These are phyloP conservation scores for Emmelina monodactyla DNA, from an alignment of 2,888 invertebrate genomes.

Conservation along the genomic window DNA sequence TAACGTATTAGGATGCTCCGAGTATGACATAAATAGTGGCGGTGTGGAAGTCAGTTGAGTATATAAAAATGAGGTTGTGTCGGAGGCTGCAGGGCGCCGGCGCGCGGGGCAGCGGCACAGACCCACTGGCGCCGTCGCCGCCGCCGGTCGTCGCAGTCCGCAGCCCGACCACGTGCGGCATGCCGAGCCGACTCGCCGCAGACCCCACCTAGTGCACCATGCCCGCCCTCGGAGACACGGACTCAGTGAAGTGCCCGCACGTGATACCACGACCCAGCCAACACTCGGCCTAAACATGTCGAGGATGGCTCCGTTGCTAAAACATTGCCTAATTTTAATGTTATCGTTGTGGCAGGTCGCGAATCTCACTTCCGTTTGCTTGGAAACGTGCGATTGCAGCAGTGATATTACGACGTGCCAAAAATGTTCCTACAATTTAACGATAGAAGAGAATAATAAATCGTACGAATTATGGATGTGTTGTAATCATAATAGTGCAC, in stretches of 20 bases:
- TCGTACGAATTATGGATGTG: slow-evolving; percentile 30
- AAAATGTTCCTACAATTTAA: slow-evolving; percentile 43
- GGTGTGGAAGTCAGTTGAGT: slow-evolving; percentile 63
- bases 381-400: slow-evolving; percentile 33
- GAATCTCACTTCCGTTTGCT: slow-evolving; percentile 35
- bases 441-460: slow-evolving; percentile 35
- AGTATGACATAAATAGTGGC: slow-evolving; percentile 63
- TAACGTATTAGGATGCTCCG: slow-evolving; percentile 55
- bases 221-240: too few relatives aligned
- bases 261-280: too few relatives aligned
- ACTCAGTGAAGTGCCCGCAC: too few relatives aligned
- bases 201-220: slow-evolving; percentile 9
- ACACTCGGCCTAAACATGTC: slow-evolving; percentile 7
- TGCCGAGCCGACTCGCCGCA: slow-evolving; percentile 16
- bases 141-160: slow-evolving; percentile 24
- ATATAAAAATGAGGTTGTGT: slow-evolving; percentile 60
- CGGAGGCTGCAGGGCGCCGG: slow-evolving; percentile 56
- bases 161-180: slow-evolving; percentile 16
- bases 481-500: slow-evolving; percentile 29
- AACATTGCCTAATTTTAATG: slow-evolving; percentile 38
- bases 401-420: slow-evolving; percentile 30
- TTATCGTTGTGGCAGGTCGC: slow-evolving; percentile 40
- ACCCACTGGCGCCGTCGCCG: slow-evolving; percentile 48
- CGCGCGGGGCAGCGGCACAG: slow-evolving; percentile 45
- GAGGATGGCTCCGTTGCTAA: slow-evolving; percentile 46